These are phyloP conservation scores for Pseudanteris insignis DNA, from an alignment of 2,888 invertebrate genomes.

Conservation along the genomic window DNA sequence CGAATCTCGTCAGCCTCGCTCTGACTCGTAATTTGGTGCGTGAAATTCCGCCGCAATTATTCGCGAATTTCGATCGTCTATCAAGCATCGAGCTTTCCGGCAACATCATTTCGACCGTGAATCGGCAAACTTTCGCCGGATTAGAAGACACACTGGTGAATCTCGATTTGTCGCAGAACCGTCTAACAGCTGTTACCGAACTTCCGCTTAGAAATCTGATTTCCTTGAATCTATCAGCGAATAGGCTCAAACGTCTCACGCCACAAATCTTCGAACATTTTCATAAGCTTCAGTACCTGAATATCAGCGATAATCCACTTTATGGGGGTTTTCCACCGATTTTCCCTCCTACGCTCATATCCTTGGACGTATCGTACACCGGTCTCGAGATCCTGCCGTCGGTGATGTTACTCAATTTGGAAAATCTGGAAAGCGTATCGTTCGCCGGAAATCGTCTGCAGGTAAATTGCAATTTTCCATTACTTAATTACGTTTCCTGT, in stretches of 20 bases:
- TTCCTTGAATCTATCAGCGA: slow-evolving; percentile 81
- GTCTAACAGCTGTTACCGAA: slow-evolving; percentile 75
- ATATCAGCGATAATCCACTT: slow-evolving; percentile 79
- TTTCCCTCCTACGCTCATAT: slow-evolving; percentile 68
- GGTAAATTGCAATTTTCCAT: slow-evolving; percentile 30
- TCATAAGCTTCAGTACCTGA: slow-evolving; percentile 75
- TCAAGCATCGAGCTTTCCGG: slow-evolving; percentile 80
- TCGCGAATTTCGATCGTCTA: slow-evolving; percentile 80
- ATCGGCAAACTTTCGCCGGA: slow-evolving; percentile 79
- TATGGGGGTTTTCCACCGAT: slow-evolving; percentile 76
- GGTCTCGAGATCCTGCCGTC: slow-evolving; percentile 78
- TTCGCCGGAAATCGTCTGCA: slow-evolving; percentile 76
- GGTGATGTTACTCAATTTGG: slow-evolving; percentile 76
- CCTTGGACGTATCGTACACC: slow-evolving; percentile 79
- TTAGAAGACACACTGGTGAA: slow-evolving; percentile 78
- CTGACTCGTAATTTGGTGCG: slow-evolving; percentile 86
- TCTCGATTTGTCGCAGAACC: slow-evolving; percentile 79
- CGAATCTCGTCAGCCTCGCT: slow-evolving; percentile 75
- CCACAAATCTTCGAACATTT: slow-evolving; percentile 75
- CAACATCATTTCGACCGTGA: slow-evolving; percentile 78
- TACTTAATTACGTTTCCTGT: too few species aligned
- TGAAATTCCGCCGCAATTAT: slow-evolving; percentile 83
- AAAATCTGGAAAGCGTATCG: slow-evolving; percentile 74
- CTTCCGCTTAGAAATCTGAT: slow-evolving; percentile 74
- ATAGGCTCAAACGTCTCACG: slow-evolving; percentile 78